Base-by-base conservation (phyloP, 2,797 vertebrate species). In the Hafferia zeledoni region DNA sequence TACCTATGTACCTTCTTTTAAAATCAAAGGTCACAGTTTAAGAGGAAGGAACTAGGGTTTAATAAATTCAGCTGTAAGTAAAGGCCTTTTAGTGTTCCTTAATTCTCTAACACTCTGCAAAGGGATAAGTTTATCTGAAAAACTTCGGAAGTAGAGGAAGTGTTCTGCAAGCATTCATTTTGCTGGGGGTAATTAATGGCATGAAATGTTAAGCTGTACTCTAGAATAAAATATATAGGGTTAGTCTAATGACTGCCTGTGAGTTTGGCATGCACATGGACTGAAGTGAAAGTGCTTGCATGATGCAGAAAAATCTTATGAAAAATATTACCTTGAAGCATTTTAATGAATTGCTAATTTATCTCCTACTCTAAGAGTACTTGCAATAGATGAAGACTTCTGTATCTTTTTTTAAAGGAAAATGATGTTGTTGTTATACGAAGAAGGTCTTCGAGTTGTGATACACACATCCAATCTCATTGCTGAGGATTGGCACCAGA, bases 391-490 rank as follows among this genome's bases (percentile, higher is more conserved):
- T 13, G n/a, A 57, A 52, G 44, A 30, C 11, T 37, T 52, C 9
- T 18, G 0, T 68, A 10, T 33, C 2, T 39, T 76, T 52, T 50
- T 67, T 70, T 7, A 19, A 90, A 99, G 99, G 97, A 99, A 99
- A 97, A 99, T 99, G 99, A 99, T 99, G 99, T 87, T 99, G 57
- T 95, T 99, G 84, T 98, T 98, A 68, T 99, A 99, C 5, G 98
- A 99, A 91, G 99, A 99, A 98, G 99, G 99, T 78, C 98, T 99
- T 95, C 98, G 99, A 84, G 98, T 99, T 33, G 97, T 99, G 89
- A 99, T 99, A 81, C 98, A 99, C 84, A 99, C 99, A 17, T 99
- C 99, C 64, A 99, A 99, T 97, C 98, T 99, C 91, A 99, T 99
- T 97, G 98, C 96, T 78, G 99, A 98, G 1, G 99, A 99, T 95